Evolutionary conservation across 2,888 invertebrate genomes (phyloP).

Genomic region (Blastobasis adustella): DNA sequence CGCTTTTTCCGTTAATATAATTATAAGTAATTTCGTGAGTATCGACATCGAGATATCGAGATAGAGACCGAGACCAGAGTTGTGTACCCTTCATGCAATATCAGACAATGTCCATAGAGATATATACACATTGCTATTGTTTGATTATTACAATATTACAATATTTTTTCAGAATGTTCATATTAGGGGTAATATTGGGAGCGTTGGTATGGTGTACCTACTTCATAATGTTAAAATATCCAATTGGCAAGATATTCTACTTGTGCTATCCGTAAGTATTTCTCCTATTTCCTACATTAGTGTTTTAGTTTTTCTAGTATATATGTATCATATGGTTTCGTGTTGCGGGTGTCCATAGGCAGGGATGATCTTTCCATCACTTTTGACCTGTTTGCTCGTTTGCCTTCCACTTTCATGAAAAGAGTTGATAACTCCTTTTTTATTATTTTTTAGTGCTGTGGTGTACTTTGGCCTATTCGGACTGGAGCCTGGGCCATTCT

Average conservation of each 20-base stretch:
- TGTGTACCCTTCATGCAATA: not conserved
- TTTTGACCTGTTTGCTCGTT: no score
- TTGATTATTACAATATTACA: not conserved
- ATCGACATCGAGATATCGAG: not conserved
- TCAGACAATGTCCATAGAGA: no score
- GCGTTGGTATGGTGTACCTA: slow-evolving; percentile 81
- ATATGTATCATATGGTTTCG: no score
- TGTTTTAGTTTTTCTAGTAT: no score
- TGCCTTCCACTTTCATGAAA: no score
- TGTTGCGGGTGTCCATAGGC: no score
- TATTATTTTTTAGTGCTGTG: slow-evolving; percentile 75
- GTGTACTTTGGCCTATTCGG: slow-evolving; percentile 90
- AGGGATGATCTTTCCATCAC: no score
- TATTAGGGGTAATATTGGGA: slow-evolving; percentile 76
- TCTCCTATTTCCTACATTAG: no score
- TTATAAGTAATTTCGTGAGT: no score
- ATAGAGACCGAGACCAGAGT: not conserved
- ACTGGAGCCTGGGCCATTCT: slow-evolving; percentile 83
- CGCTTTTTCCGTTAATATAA: no score
- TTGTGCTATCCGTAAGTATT: slow-evolving; percentile 92
- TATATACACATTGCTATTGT: not conserved
- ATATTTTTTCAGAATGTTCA: slow-evolving; percentile 72
- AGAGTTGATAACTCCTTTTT: not conserved
- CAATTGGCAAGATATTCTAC: slow-evolving; percentile 86
- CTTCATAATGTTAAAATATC: slow-evolving; percentile 83